Evolutionary conservation across 2,888 invertebrate genomes (phyloP).

Genomic region (Ypsolopha scabrella): DNA sequence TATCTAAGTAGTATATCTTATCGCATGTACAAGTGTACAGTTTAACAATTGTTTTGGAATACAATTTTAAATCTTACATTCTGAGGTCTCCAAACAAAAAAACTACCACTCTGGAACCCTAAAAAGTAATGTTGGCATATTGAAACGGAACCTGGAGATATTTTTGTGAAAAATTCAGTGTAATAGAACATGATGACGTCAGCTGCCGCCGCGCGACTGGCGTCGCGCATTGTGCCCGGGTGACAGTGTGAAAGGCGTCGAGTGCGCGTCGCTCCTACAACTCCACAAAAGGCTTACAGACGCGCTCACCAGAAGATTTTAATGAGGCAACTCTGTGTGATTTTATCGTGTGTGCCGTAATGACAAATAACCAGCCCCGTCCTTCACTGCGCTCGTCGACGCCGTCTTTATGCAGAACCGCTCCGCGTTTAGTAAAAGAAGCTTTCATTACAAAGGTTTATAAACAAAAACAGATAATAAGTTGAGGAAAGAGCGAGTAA

Average conservation of each 20-base stretch:
- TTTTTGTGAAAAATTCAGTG: not conserved
- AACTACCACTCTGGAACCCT: no score
- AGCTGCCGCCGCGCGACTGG: conserved; percentile 7
- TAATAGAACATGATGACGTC: not conserved
- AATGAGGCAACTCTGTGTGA: conserved; percentile 70
- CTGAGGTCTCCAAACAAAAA: no score
- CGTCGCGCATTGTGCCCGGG: conserved; percentile 48
- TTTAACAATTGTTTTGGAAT: no score
- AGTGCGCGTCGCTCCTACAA: conserved; percentile 48
- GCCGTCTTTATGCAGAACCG: not conserved
- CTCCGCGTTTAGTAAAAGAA: no score
- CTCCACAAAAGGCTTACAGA: conserved; percentile 68
- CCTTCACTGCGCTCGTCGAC: conserved; percentile 45
- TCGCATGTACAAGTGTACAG: no score
- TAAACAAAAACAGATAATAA: conserved; percentile 17
- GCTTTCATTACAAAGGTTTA: no score
- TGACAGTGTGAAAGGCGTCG: conserved; percentile 66
- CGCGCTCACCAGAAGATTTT: conserved; percentile 70
- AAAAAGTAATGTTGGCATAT: no score
- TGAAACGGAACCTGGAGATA: conserved; percentile 19
- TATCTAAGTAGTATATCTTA: no score
- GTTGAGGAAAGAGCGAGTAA: conserved; percentile 29
- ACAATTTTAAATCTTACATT: no score
- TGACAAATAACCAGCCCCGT: conserved; percentile 69
- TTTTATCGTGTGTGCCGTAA: conserved; percentile 67